Base-by-base conservation (phyloP, 2,797 vertebrate species). In the Sorex maritimensis region DNA sequence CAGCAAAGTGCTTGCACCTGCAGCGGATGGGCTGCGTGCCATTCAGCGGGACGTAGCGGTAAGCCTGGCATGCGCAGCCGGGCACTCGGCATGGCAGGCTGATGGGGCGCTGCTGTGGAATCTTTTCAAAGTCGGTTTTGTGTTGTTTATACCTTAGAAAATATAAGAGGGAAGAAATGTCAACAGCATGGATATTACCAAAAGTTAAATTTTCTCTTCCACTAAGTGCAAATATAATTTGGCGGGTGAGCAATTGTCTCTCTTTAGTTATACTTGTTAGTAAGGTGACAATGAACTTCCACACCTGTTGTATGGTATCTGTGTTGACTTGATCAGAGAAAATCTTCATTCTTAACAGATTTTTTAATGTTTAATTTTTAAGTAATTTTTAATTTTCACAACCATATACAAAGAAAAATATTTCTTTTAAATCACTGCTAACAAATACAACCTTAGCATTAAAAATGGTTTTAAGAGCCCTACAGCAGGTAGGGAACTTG, bases 91-190 rank as follows among this genome's bases (percentile, higher is more conserved):
- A 99, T 0, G 98, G 99, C 80, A 99, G 94, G 7, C 30, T 5
- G 74, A 99, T 95, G 44, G 98, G 99, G 52, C 98, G 97, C 79
- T 98, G 98, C 44, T 95, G 14, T 1, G 99, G 98, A 85, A 99
- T 95, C 77, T 95, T 97, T 90, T 99, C 98, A 83, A 98, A 99
- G 95, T 99, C 99, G 0, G 99, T 99, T 97, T 98, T 98, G 95
- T 99, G 99, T 38, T 99, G 98, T 96, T 99, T 99, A 90, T 99
- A 99, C 97, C 99, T 99, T 81, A 81, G 96, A 75, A 63, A 44
- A 69, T 4, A 55, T 80, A 93, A 52, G 73, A 81, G 24, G 65
- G 7, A 79, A n/a, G 11, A 24, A 94, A 49, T 12, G 74, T 26
- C 65, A 93, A 84, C 68, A 75, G 19, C 68, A 41, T 23, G 58